A percentile compares a stretch with the other conserved stretches of the same genome.
Conservation (phyloP, 37 sponge, comb jelly and placozoan species). For the Ianthella basta region DNA sequence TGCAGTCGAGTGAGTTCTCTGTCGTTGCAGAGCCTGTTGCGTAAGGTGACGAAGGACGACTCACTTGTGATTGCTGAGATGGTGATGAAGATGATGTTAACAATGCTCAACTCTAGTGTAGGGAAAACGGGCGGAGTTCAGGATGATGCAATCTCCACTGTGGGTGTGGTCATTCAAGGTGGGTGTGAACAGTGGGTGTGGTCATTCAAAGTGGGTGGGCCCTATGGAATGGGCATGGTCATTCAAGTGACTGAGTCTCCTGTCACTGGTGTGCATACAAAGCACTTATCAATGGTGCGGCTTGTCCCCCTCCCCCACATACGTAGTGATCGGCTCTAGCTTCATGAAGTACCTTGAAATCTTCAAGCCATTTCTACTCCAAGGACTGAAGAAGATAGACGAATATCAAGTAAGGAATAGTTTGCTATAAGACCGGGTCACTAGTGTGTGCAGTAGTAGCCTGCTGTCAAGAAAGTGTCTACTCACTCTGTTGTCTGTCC, state of each 20-base stretch:
- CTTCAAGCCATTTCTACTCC: constrained; percentile 73
- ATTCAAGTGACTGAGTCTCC: too few species aligned
- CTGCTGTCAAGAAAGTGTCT: too few species aligned
- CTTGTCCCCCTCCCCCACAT: too few species aligned
- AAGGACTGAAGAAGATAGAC: constrained; percentile 66
- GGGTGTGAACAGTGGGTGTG: constrained; percentile 5
- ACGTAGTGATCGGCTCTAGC: constrained; percentile 66
- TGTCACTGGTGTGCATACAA: too few species aligned
- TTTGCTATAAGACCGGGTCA: neutral
- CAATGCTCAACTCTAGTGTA: constrained; percentile 69
- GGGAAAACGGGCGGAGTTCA: constrained; percentile 81
- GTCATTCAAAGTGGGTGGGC: neutral
- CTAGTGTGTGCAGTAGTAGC: neutral
- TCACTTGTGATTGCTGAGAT: constrained; percentile 65
- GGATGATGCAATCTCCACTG: constrained; percentile 96
- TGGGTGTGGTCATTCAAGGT: constrained; percentile 81
- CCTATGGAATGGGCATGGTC: too few species aligned
- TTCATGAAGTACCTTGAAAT: constrained; percentile 88
- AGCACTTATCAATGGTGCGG: too few species aligned
- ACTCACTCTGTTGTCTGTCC: too few species aligned
- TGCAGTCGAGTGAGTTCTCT: neutral
- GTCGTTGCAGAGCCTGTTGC: constrained; percentile 72
- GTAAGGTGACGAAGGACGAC: constrained; percentile 82
- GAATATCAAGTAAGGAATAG: constrained; percentile 66
- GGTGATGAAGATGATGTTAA: constrained; percentile 81